Evolutionary conservation across 2,888 invertebrate genomes (phyloP).

Genomic region (Rhopalosiphum nymphaeae): DNA sequence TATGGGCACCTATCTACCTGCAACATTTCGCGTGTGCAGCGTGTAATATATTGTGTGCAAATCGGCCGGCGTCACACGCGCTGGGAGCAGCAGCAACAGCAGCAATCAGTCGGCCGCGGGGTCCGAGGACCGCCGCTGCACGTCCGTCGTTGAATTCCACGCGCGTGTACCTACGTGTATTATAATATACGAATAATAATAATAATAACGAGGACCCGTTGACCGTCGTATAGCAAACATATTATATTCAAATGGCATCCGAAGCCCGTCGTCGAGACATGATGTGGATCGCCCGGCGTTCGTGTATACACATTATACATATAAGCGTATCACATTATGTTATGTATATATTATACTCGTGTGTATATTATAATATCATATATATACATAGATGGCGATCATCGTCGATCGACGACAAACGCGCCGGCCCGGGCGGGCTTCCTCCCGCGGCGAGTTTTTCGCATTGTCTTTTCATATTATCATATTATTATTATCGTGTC

Average conservation of each 20-base stretch:
- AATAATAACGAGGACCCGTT: conserved; percentile 34
- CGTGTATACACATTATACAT: background rate
- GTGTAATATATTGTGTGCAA: conserved; percentile 51
- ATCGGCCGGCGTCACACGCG: conserved; percentile 27
- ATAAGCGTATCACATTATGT: background rate
- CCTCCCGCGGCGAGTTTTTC: background rate
- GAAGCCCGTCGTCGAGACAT: background rate
- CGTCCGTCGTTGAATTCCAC: background rate
- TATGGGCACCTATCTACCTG: background rate
- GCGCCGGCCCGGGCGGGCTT: background rate
- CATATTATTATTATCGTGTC: conserved; percentile 21
- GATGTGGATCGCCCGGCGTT: conserved; percentile 33
- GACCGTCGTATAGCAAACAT: background rate
- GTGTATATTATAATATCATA: background rate
- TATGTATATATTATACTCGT: background rate
- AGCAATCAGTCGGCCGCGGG: conserved; percentile 6
- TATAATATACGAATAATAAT: background rate
- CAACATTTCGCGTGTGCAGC: background rate
- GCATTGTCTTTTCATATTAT: conserved; percentile 8
- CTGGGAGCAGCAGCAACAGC: background rate
- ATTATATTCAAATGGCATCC: conserved; percentile 42
- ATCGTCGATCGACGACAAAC: conserved; percentile 31
- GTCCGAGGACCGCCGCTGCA: background rate
- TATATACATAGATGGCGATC: background rate
- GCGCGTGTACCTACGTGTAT: background rate